phyloP scores from a whole-genome alignment of 2,113 vertebrate species.

The Pseudonaja textilis region DNA sequence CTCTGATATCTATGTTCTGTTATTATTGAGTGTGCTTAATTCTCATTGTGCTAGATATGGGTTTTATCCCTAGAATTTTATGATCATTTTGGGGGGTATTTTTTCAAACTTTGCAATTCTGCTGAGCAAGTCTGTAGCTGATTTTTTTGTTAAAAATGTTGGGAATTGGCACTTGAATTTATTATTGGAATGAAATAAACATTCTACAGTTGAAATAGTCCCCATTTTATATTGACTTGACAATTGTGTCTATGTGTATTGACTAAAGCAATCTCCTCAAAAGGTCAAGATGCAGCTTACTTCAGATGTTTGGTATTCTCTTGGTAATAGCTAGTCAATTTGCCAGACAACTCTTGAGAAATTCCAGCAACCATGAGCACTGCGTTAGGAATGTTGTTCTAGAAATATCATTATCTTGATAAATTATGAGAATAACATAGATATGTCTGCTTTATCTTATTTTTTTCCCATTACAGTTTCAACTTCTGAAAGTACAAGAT shows the following conservation, averaged over 20 bases:
- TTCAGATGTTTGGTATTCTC: background rate
- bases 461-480: background rate
- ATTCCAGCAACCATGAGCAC: background rate
- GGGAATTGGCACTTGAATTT: background rate
- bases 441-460: background rate
- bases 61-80: background rate
- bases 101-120: background rate
- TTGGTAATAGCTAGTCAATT: background rate
- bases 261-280: background rate
- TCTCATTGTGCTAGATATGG: background rate
- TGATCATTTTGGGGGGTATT: background rate
- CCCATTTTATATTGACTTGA: background rate
- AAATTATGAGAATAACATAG: background rate
- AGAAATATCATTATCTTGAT: background rate
- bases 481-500: conserved; percentile 48
- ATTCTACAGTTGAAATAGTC: background rate
- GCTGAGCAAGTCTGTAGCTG: background rate
- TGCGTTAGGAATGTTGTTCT: background rate
- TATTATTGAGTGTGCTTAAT: background rate
- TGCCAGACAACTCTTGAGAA: background rate
- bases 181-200: background rate
- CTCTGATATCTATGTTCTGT: background rate
- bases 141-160: background rate
- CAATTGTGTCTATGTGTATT: background rate
- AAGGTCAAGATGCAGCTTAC: background rate